A percentile compares a stretch with the other conserved stretches of the same genome.
Conservation (phyloP, 2,797 vertebrate genomes). For the Ambastaia sidthimunki region DNA sequence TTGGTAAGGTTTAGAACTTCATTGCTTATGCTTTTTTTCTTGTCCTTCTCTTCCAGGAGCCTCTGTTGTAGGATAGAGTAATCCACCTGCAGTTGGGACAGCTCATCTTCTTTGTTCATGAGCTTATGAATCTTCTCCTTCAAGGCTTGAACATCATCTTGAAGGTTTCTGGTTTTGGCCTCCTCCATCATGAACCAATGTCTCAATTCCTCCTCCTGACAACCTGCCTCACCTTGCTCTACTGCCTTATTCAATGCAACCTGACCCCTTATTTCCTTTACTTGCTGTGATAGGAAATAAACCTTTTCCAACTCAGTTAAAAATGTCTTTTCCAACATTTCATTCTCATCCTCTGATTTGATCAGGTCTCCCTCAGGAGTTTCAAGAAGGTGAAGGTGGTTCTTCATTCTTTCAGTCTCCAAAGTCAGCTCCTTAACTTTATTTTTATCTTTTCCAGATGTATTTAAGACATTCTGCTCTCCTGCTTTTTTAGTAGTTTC, state of each 20-base stretch:
- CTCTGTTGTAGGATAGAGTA: conserved; percentile 91
- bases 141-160: conserved; percentile 91
- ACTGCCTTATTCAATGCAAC: conserved; percentile 90
- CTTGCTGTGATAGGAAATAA: conserved; percentile 89
- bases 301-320: conserved; percentile 93
- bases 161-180: conserved; percentile 87
- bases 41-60: conserved; percentile 92
- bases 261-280: conserved; percentile 92
- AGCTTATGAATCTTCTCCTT: conserved; percentile 98
- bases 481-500: conserved; percentile 80
- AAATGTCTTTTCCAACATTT: conserved; percentile 91
- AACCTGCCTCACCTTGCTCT: conserved; percentile 90
- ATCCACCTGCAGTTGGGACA: conserved; percentile 95
- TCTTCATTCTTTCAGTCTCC: conserved; percentile 92
- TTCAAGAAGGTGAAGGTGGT: conserved; percentile 91
- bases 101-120: conserved; percentile 98
- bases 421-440: conserved; percentile 89
- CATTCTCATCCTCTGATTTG: conserved; percentile 96
- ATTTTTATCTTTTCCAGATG: conserved; percentile 79
- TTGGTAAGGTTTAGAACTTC: conserved; percentile 91
- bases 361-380: conserved; percentile 95
- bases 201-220: conserved; percentile 86
- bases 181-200: conserved; percentile 89
- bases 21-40: conserved; percentile 90
- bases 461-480: conserved; percentile 68